A percentile compares a stretch with the other conserved stretches of the same genome.
phyloP scores from a whole-genome alignment of 2,888 invertebrate genomes.

The Drosophila glabriapex region DNA sequence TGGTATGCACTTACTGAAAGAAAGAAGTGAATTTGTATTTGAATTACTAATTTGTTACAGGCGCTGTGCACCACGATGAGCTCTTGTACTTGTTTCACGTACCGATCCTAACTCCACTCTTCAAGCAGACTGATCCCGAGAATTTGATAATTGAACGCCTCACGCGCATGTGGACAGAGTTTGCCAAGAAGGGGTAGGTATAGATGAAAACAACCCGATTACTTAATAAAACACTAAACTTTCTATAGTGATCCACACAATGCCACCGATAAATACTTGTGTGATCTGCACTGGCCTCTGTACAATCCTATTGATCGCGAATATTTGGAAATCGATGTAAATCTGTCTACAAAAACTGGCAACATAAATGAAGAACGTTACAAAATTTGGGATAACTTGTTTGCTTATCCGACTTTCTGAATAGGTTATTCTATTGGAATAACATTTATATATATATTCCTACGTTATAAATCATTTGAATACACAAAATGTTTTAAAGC shows the following conservation, averaged over 20 bases:
- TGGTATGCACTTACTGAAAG: conserved; percentile 79
- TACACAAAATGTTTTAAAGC: neutral
- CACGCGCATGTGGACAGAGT: conserved; percentile 85
- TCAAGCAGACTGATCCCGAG: conserved; percentile 84
- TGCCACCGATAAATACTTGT: conserved; percentile 71
- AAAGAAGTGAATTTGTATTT: neutral
- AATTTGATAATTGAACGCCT: conserved; percentile 84
- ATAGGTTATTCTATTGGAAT: neutral
- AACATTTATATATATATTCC: neutral
- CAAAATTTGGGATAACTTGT: conserved; percentile 69
- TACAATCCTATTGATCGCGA: conserved; percentile 62
- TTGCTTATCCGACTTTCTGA: conserved; percentile 56
- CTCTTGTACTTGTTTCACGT: conserved; percentile 85
- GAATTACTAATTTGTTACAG: conserved; percentile 58
- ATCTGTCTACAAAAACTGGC: conserved; percentile 66
- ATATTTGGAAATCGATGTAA: conserved; percentile 80
- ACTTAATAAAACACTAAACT: neutral
- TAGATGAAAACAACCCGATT: rapidly evolving
- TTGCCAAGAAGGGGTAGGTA: conserved; percentile 82
- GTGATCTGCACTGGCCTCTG: conserved; percentile 72
- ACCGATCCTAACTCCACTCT: conserved; percentile 79
- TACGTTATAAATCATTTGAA: neutral
- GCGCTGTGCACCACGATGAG: conserved; percentile 86
- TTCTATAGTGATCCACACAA: conserved; percentile 82
- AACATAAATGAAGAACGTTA: conserved; percentile 71